Conservation (phyloP, 2,797 vertebrate species). For the Rhinella marina region DNA sequence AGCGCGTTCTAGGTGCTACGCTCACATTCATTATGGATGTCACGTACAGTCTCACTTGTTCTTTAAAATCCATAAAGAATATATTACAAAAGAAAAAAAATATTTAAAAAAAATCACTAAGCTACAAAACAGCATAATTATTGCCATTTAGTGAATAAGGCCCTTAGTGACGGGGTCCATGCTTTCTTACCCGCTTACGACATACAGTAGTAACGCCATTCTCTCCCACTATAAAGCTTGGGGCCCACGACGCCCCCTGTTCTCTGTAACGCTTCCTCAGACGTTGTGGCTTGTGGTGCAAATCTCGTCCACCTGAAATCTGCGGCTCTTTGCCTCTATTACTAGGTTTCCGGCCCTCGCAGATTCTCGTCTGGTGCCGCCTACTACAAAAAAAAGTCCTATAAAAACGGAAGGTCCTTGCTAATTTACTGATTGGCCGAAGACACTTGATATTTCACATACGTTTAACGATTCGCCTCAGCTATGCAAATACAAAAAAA, state of each 20-base stretch:
- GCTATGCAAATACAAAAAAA: conserved; percentile 42
- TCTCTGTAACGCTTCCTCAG: neutral
- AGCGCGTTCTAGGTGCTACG: neutral
- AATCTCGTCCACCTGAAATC: neutral
- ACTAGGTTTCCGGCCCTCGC: neutral
- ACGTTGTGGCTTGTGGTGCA: neutral
- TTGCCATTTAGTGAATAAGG: conserved; percentile 54
- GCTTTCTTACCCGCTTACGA: neutral
- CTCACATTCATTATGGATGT: neutral
- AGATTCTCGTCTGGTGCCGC: neutral
- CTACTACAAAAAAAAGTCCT: conserved; percentile 37
- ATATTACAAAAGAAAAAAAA: neutral
- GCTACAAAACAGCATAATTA: conserved; percentile 21
- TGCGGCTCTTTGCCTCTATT: neutral
- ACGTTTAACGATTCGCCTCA: conserved; percentile 23
- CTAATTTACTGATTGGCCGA: conserved; percentile 21
- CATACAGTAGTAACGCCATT: neutral
- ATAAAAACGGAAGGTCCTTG: conserved; percentile 27
- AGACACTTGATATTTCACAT: conserved; percentile 25
- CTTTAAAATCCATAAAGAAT: neutral
- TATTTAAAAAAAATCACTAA: neutral
- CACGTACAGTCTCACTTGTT: neutral
- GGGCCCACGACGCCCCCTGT: neutral
- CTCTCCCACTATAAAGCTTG: neutral
- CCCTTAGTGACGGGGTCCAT: neutral